Base-by-base conservation (phyloP, 2,888 invertebrate species). In the Eupithecia dodoneata region DNA sequence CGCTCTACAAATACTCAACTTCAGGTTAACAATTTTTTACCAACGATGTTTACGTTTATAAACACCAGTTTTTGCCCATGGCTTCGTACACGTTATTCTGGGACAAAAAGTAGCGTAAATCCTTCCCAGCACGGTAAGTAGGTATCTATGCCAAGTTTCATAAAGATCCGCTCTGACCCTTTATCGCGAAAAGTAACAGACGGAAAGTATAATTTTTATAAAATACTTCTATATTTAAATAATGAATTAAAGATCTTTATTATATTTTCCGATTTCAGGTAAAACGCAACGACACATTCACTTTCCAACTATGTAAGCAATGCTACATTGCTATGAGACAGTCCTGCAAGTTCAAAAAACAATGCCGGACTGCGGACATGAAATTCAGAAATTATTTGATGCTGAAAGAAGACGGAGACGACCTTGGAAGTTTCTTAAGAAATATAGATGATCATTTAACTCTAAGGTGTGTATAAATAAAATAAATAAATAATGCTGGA, bases 271-370 rank as follows among this genome's bases (percentile, higher is more conserved):
- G 18, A 41, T 89, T 87, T 49, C 85, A 95, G 94, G 92, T 92
- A 3, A 95, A 95, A 85, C 85, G 90, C 49, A 92, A 91, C 86
- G 94, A 95, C 65, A 44, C 81, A 1, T 90, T 93, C 44, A 85
- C 87, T 84, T 94, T 95, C 81, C 94, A 95, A 86, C 81, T 96
- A 49, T 96, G 95, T 83, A 92, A 91, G 83, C 89, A 90, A 55
- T 96, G 95, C 80, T 89, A 87, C 59, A 71, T 87, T 0, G 92
- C 89, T 71, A 92, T 95, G 91, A 92, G 91, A 81, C 78, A 86
- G 18, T 89, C 93, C 9, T 94, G 93, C 81, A 92, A 90, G 77
- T 95, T 96, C 83, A 95, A 94, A 81, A 94, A 95, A 81, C 89
- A 89, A 80, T 95, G 95, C 81, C 86, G 93, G 47, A 87, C 86